Evolutionary conservation across 2,113 vertebrate species (phyloP), one percentile per base, ranked within the genome.

Genomic region (Larimichthys polyactis): DNA sequence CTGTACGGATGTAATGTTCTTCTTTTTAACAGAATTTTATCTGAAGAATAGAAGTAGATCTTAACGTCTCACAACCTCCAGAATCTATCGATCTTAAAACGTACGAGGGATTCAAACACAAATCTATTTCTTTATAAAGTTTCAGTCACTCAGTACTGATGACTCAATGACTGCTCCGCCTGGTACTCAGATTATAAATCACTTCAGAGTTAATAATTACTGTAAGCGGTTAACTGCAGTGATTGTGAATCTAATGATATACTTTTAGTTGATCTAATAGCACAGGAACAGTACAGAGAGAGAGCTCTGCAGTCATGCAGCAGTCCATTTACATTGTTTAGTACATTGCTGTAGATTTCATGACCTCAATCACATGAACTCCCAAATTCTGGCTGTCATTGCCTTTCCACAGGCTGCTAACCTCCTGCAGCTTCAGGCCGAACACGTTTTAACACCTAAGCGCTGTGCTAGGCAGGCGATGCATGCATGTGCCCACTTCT

Each of bases 401-500:
- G 24, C 72, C 65, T 51, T 81, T 4, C 75, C 32, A 75, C 62
- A 83, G 44, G 27, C 68, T 57, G 81, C 46, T 71, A 29, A 49
- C 60, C 69, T 27, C 70, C 75, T 48, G n/a, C 55, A 71, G 74
- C 68, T 76, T 74, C 58, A 58, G 46, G 49, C 54, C 78, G 52
- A 27, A 60, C 24, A 22, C 0, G 22, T 51, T 52, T 49, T 74
- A 51, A 79, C 32, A 49, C 49, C 19, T 40, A 22, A 11, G 24
- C 20, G 75, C 71, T 65, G 46, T 74, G 27, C 32, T 62, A 51
- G 75, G 71, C 83, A 32, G 64, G 46, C 48, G 20, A 58, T 83
- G 91, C 91, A 91, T 85, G 91, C 91, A 91, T 90, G 87, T 76
- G 57, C 24, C 55, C 29, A 11, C 46, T 32, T 27, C 9, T 6